Percentiles rank a stretch among this genome's conserved stretches.
phyloP scores from a whole-genome alignment of 2,797 vertebrate genomes.

The Macropus fuliginosus region DNA sequence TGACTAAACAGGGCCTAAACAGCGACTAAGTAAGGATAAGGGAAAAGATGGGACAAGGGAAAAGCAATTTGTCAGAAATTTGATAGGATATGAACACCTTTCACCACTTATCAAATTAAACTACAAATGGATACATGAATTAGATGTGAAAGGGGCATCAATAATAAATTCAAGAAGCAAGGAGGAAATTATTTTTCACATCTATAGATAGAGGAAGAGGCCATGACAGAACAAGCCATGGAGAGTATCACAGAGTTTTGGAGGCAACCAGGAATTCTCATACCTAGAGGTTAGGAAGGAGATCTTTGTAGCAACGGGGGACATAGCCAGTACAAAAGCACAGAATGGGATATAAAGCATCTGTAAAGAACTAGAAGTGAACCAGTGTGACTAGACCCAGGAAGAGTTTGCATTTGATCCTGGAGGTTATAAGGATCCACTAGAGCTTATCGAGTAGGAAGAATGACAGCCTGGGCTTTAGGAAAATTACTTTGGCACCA shows the following conservation, averaged over 20 bases:
- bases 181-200: too few species aligned
- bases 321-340: background rate
- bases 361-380: background rate
- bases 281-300: background rate
- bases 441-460: background rate
- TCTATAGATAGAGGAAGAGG: too few species aligned
- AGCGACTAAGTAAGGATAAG: too few species aligned
- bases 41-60: too few species aligned
- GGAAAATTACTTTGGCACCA: background rate
- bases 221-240: too few species aligned
- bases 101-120: too few species aligned
- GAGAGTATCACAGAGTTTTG: background rate
- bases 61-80: too few species aligned
- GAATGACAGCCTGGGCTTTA: background rate
- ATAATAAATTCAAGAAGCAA: too few species aligned
- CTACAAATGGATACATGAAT: too few species aligned
- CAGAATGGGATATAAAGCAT: background rate
- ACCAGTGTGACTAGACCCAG: background rate
- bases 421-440: background rate
- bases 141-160: too few species aligned
- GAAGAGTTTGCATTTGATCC: background rate
- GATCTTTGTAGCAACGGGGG: background rate
- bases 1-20: too few species aligned
- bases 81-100: too few species aligned
- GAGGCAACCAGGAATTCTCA: background rate